Base-by-base conservation (phyloP, 30 jellyfish, hydroid and myxozoan genomes). In the Cassiopea xamachana region DNA sequence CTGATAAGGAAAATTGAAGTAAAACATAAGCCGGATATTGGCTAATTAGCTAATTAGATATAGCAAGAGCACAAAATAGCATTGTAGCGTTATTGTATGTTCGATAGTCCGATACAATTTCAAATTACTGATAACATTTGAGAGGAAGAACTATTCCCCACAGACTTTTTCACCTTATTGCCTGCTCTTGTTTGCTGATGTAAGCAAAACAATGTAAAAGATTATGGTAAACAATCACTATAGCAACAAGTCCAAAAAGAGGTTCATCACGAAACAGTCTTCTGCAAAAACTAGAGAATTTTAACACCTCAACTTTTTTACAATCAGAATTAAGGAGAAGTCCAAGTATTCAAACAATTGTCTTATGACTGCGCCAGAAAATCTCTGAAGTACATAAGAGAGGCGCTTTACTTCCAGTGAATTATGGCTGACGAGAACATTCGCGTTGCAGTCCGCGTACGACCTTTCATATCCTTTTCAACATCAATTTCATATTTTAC, bases 381-480 rank as follows among this genome's bases (percentile, higher is more conserved):
- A 59, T 14, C 69, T 6, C 74, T 64, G 60, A 59, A 55, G 17
- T 51, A 13, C 15, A 9, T 5, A 13, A 64, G 43, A 64, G 43
- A 17, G 27, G 15, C 8, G 6, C 43, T 64, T 64, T 16, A 17
- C 15, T 4, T 64, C 15, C 6, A 2, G 15, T 9, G 17, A 77
- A 77, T 6, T n/a, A 87, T 87, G 96, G 97, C 96, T 10, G 98
- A 90, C 60, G 94, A 87, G 46, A 94, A 87, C 83, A 97, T 94
- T 43, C 87, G 87, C 73, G 98, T 94, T 39, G 98, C 98, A n/a
- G 98, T 94, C 50, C 69, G 98, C 61, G 98, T 94, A 55, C 89
- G 98, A 67, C 98, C 98, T 75, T 94, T 94, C 79, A 87, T 94
- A 94, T 94, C 98, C 94, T 89, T 94, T 94, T 77, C 90, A 1